Percentiles rank a stretch among this genome's conserved stretches.
Evolutionary conservation across 2,797 vertebrate genomes (phyloP).

Genomic region (Rhinichthys osculus): DNA sequence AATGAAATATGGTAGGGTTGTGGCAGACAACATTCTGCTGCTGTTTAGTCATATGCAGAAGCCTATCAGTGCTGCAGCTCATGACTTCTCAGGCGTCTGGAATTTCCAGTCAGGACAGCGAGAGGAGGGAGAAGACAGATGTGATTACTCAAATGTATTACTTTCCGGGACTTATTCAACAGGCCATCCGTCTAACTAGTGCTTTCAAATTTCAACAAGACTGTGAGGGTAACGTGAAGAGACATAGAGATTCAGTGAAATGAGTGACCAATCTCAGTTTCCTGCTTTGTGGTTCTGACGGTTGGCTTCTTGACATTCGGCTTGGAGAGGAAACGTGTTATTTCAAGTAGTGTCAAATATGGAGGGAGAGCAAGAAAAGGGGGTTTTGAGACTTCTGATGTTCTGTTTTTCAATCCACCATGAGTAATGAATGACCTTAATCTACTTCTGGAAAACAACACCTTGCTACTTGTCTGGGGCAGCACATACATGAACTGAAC

Average conservation of each 20-base stretch:
- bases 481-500: background rate
- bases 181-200: background rate
- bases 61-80: slow-evolving; percentile 38
- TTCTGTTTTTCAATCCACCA: background rate
- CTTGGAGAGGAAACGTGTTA: slow-evolving; percentile 30
- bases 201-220: background rate
- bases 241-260: slow-evolving; percentile 19
- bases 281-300: background rate
- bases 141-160: slow-evolving; percentile 6
- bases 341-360: slow-evolving; percentile 12
- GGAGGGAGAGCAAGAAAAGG: slow-evolving; percentile 15
- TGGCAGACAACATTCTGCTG: slow-evolving; percentile 34
- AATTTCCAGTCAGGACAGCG: slow-evolving; percentile 67
- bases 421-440: slow-evolving; percentile 22
- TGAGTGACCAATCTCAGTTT: slow-evolving; percentile 44
- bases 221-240: background rate
- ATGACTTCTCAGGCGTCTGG: slow-evolving; percentile 63
- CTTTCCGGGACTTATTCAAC: slow-evolving; percentile 17
- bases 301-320: slow-evolving; percentile 30
- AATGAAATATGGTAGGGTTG: slow-evolving; percentile 3
- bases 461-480: background rate
- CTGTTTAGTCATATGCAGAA: slow-evolving; percentile 41
- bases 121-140: slow-evolving; percentile 16
- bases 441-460: slow-evolving; percentile 23
- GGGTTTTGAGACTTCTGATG: slow-evolving; percentile 34